Evolutionary conservation across 2,888 invertebrate species (phyloP), one percentile per base, ranked within the genome.

Genomic region (Cataglyphis cursor): DNA sequence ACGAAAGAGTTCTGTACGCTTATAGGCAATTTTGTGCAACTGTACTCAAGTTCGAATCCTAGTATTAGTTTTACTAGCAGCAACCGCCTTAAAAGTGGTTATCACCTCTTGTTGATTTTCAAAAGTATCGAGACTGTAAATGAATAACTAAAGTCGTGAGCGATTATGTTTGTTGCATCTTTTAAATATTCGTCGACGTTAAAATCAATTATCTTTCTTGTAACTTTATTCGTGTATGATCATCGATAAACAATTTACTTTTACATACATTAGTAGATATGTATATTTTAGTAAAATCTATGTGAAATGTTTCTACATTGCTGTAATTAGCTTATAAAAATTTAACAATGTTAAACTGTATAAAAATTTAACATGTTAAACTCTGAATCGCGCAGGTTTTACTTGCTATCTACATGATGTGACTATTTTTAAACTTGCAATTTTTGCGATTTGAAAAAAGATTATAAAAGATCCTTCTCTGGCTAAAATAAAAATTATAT

Each of bases 21-120:
- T 88, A 88, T 88, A 85, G 84, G 83, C 88, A 88, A 88, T 88
- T 88, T 88, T 83, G 81, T 66, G 82, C 82, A 54, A 57, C 82
- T 80, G 81, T 86, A 86, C 68, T 83, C 81, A 59, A 86, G 82
- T 88, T 86, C 83, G 84, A 83, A 87, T 88, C 61, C 83, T 70
- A 74, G 82, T 76, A 83, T 80, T 87, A 87, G 78, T 80, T 80
- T 80, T 65, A 68, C 59, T 44, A 61, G 24, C 9, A 28, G 28
- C 57, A 18, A 24, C 8, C 48, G 18, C 35, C 12, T 31, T 64
- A 12, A n/a, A 64, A 72, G 74, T 74, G 51, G 59, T n/a, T 62
- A 54, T 64, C 48, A 21, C n/a, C 51, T 3, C 21, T 18, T 35
- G n/a, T 10, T 28, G 51, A 62, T 81, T 54, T 5, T 10, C 15